Base-by-base conservation (phyloP, 2,888 invertebrate genomes). In the Flexamia atlantica region DNA sequence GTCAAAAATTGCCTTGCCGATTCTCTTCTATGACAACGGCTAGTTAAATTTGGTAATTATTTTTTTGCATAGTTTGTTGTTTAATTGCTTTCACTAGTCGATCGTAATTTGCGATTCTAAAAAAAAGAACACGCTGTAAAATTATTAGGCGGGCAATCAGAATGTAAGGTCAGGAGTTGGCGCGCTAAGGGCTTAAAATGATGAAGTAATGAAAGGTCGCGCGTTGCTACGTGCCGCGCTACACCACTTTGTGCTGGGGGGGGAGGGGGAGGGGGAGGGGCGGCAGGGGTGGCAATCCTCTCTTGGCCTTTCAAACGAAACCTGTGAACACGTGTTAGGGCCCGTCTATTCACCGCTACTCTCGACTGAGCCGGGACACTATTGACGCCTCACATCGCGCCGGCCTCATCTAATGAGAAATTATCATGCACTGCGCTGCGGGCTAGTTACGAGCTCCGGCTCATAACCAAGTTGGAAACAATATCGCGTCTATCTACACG, bases 151-250 rank as follows among this genome's bases (percentile, higher is more conserved):
- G 23, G 57, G 57, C 57, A 57, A 57, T 57, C 57, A 7, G 57
- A 57, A 57, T 57, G 70, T 36, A n/a, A 40, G 70, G 70, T 40
- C 70, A 70, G 70, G 70, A 70, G 40, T 40, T 40, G 40, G 36
- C 68, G 23, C 23, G 70, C 40, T 70, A 70, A 70, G 20, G 40
- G 40, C 7, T 36, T 32, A n/a, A 68, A 68, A 68, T 60, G 25
- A 60, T 60, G 23, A 60, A 30, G 32, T 68, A 68, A 68, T 40
- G 70, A 70, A 70, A 70, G 70, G 70, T 70, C 64, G 28, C 64
- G 64, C 64, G 64, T 64, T 64, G 64, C 64, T 64, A 64, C 64
- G 64, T 64, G 64, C 9, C 64, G 64, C 14, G 64, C 28, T 30
- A 17, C 64, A 64, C 64, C 64, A 64, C 64, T 64, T 64, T 64